Evolutionary conservation across 2,113 vertebrate species (phyloP).

Genomic region (Tachuris rubrigastra): DNA sequence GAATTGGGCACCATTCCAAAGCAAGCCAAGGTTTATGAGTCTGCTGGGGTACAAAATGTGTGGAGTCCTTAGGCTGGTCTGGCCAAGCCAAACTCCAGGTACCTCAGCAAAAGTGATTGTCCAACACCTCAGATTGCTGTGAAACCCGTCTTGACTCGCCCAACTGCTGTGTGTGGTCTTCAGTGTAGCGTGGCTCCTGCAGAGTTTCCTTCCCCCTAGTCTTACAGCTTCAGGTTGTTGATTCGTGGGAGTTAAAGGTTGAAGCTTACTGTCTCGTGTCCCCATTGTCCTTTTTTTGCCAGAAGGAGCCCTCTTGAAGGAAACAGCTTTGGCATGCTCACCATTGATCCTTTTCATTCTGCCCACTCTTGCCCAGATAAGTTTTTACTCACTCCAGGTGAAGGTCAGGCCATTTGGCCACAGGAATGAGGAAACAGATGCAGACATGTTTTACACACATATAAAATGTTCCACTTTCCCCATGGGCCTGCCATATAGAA

Average conservation of each 20-base stretch:
- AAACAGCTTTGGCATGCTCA: neutral
- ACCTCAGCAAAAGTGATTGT: neutral
- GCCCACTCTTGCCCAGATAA: neutral
- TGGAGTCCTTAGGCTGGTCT: neutral
- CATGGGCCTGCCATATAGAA: neutral
- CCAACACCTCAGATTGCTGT: neutral
- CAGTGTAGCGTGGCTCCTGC: neutral
- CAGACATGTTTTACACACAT: neutral
- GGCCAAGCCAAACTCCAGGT: conserved; percentile 27
- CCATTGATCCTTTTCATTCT: neutral
- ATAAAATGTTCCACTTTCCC: neutral
- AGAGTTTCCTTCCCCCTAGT: neutral
- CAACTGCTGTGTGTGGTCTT: neutral
- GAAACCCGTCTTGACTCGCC: neutral
- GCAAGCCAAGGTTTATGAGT: neutral
- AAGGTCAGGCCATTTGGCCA: neutral
- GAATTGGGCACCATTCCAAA: neutral
- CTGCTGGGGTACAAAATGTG: neutral
- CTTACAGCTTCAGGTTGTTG: neutral
- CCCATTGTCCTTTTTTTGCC: neutral
- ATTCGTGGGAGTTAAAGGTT: neutral
- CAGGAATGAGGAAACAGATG: neutral
- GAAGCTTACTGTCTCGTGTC: neutral
- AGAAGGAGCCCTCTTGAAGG: neutral
- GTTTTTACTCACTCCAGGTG: neutral